Evolutionary conservation across 2,888 invertebrate species (phyloP), one percentile per base, ranked within the genome.

Genomic region (Diaphora mendica): DNA sequence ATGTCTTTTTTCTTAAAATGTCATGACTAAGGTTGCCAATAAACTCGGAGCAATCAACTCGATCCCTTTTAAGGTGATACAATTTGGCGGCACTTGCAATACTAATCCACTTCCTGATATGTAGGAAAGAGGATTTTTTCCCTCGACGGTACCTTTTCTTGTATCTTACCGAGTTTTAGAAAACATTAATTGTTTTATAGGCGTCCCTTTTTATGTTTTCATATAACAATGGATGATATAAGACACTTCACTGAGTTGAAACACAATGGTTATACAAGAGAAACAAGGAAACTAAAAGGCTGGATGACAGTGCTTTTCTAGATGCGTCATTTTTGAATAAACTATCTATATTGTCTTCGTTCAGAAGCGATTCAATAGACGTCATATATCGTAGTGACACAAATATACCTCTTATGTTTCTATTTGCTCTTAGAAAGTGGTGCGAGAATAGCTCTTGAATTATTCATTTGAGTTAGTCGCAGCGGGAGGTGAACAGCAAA

Each of bases 291-390:
- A 76, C 75, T 80, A 70, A 75, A 70, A 83, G 79, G 72, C 79
- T 80, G 77, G 79, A 80, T 83, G 86, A 84, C 86, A 82, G 76
- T 75, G 77, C 83, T 81, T 81, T 84, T 83, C 77, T 82, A 79
- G 79, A 77, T 74, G 74, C 76, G 74, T 81, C 76, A 76, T 80
- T 74, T 71, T 70, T 78, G 74, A 80, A 79, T 75, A 74, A 67
- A 81, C 82, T 80, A 80, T 80, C 79, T 62, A 82, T 72, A 83
- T 87, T 88, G 88, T 88, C 85, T 86, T 83, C 83, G 55, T 80
- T 85, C 72, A 79, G 83, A 79, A 74, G 75, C 78, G 78, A 85
- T 87, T 86, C 80, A 85, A 85, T 83, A 81, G 83, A 81, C 70
- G 76, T 70, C 72, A 68, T 77, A 79, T 82, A 85, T 82, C 80